Conservation (phyloP, 2,113 vertebrate genomes). For the Atlantisia rogersi region DNA sequence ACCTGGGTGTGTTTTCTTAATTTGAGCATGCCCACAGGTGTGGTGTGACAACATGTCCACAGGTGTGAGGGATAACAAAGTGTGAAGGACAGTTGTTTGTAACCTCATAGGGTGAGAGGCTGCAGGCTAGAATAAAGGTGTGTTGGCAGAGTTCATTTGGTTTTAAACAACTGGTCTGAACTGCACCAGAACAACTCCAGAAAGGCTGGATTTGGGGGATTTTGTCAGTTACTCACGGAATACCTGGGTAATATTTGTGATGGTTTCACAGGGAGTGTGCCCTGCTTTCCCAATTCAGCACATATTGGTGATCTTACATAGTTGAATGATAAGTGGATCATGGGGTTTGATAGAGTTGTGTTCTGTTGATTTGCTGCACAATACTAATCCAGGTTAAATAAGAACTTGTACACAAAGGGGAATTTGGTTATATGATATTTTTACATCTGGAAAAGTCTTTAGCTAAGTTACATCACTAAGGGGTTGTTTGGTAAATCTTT, state of each 20-base stretch:
- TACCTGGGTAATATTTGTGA: not conserved
- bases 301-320: not conserved
- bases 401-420: not conserved
- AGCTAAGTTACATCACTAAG: not conserved
- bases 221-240: not conserved
- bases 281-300: not conserved
- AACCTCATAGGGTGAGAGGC: not conserved
- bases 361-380: not conserved
- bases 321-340: not conserved
- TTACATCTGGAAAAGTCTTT: not conserved
- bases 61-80: not conserved
- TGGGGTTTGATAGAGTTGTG: not conserved
- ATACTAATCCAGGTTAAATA: conserved; percentile 11
- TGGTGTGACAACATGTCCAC: not conserved
- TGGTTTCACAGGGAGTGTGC: not conserved
- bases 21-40: not conserved
- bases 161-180: not conserved
- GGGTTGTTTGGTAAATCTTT: conserved; percentile 15
- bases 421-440: not conserved
- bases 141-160: not conserved
- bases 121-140: not conserved
- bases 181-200: not conserved
- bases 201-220: not conserved
- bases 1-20: not conserved
- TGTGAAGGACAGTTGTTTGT: not conserved